phyloP scores from a whole-genome alignment of 53 echinoderm and acorn worm species.

The Apostichopus leukothele region DNA sequence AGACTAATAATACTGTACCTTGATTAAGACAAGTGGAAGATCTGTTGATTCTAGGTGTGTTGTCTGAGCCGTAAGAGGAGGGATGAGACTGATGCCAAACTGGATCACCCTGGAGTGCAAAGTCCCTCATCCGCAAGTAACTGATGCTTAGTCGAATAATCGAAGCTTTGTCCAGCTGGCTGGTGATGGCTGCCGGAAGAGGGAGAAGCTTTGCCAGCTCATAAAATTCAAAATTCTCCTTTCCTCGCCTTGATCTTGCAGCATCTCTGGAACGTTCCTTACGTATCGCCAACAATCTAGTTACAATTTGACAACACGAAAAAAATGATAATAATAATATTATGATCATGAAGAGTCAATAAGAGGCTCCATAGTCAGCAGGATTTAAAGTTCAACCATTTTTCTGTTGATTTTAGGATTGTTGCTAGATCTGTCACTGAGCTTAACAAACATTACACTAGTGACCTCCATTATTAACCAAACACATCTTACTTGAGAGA shows the following conservation, averaged over 20 bases:
- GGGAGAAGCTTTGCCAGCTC: conserved; percentile 98
- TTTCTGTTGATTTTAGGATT: no score
- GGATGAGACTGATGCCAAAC: conserved; percentile 70
- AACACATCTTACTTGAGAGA: no score
- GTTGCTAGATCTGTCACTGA: no score
- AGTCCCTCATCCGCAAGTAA: conserved; percentile 94
- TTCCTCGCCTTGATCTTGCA: conserved; percentile 85
- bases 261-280: conserved; percentile 97
- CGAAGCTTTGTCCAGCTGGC: conserved; percentile 98
- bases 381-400: no score
- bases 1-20: conserved; percentile 10
- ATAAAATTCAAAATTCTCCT: conserved; percentile 98
- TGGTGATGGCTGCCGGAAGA: conserved; percentile 96
- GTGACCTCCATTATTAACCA: no score
- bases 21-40: conserved; percentile 46
- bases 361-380: no score
- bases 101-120: conserved; percentile 86
- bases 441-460: no score
- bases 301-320: no score
- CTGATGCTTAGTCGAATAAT: conserved; percentile 97
- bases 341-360: no score
- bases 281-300: conserved; percentile 82
- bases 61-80: conserved; percentile 16
- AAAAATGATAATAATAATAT: no score
- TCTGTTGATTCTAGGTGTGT: conserved; percentile 32